Evolutionary conservation across 2,888 invertebrate genomes (phyloP), one percentile per base, ranked within the genome.

Genomic region (Slavum lentiscoides): DNA sequence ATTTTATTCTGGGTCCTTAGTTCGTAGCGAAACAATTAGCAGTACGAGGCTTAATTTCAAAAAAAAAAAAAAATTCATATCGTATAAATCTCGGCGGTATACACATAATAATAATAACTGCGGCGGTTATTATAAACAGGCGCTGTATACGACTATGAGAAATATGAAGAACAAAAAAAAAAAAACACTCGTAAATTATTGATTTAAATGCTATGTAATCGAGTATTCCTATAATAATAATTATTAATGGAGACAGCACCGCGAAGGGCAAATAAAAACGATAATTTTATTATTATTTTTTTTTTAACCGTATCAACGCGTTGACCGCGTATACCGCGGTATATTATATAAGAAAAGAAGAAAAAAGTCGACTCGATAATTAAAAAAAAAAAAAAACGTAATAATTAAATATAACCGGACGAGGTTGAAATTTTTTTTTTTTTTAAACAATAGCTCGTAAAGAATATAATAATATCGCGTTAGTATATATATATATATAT

Each of bases 21-120:
- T 72, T 72, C 80, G 72, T 70, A 80, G 64, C 58, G 5, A 80
- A 80, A 80, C 70, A 80, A 80, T 80, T 80, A 80, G 64, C 70
- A 80, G 70, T 64, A 72, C 64, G 43, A 4, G 64, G 64, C 55
- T 80, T 64, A 64, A 64, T 70, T 49, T 13, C 17, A 69, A 80
- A 72, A 80, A n/a, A 69, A 62, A 75, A 62, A 69, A 23, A 69
- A 6, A 39, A 39, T 43, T 9, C 1, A 62, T 69, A 62, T 70
- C 62, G 23, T 21, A 68, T 69, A 76, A 49, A 69, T 61, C 75
- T 76, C 30, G n/a, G n/a, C 59, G 59, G 19, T 39, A 59, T 49
- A 21, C 49, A 59, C n/a, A n/a, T n/a, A n/a, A n/a, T 70, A 70
- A 30, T 30, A 30, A 30, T 30, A 30, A 30, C 30, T 30, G 30